phyloP scores from a whole-genome alignment of 2,888 invertebrate species.

The Ethmia dodecea region DNA sequence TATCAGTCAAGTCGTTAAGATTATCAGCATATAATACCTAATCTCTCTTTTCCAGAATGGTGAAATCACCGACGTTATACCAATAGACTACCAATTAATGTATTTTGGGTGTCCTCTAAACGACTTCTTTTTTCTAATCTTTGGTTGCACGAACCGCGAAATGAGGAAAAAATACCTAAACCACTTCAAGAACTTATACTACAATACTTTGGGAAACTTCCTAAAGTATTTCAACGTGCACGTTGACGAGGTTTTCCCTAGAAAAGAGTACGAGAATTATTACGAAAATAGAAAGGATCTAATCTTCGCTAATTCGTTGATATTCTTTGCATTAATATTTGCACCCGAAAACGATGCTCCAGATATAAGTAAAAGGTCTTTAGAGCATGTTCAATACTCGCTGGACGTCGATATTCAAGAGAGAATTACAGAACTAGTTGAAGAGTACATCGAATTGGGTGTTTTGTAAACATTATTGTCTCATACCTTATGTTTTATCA shows the following conservation, averaged over 20 bases:
- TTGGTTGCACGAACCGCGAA: conserved; percentile 25
- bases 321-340: too few relatives aligned
- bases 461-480: too few relatives aligned
- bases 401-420: too few relatives aligned
- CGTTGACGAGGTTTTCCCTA: conserved; percentile 28
- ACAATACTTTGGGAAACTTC: conserved; percentile 23
- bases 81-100: conserved; percentile 34
- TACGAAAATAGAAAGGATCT: conserved; percentile 29
- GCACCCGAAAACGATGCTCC: too few relatives aligned
- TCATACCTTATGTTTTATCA: too few relatives aligned
- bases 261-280: conserved; percentile 29
- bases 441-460: too few relatives aligned
- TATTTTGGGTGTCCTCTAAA: conserved; percentile 29
- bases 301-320: too few relatives aligned
- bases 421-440: too few relatives aligned
- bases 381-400: too few relatives aligned
- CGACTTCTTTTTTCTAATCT: conserved; percentile 32
- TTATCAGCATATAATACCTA: too few relatives aligned
- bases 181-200: conserved; percentile 31
- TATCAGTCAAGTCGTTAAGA: too few relatives aligned
- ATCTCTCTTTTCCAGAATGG: conserved; percentile 28
- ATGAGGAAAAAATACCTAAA: conserved; percentile 31
- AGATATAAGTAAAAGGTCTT: too few relatives aligned
- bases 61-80: conserved; percentile 23
- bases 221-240: conserved; percentile 32